Evolutionary conservation across 1,140 invertebrate genomes (phyloP), one percentile per base, ranked within the genome.

Genomic region (Mercenaria mercenaria): DNA sequence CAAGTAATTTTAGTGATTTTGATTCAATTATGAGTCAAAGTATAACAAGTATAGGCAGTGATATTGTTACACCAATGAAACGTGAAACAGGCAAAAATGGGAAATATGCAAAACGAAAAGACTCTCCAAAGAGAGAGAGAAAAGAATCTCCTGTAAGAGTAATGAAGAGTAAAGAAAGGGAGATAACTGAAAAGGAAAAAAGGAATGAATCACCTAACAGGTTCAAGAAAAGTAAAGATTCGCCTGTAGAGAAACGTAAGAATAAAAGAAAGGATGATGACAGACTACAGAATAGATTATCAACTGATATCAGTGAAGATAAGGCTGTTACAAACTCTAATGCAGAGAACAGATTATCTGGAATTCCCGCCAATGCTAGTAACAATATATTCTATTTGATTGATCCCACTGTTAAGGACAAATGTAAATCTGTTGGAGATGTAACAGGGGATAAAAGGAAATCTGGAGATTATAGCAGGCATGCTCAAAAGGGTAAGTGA

Each of bases 371-470:
- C 26, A 77, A 43, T 76, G 59, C 87, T 41, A 61, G n/a, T 39
- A 84, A 84, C 50, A 89, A 89, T 52, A 74, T 89, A 29, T 89
- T 89, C 52, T 89, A 83, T 74, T 37, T 89, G n/a, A 89, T 89
- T 39, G 88, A 89, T 72, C 88, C 88, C 3, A 89, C 88, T 39
- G 88, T 89, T 1, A 89, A 89, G 64, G 47, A 77, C 43, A 89
- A 89, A n/a, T 89, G 80, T 50, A 89, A 89, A 59, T 82, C 77
- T 59, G 88, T 89, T 0, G 88, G 88, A 18, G 88, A 89, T 76
- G 69, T 89, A 23, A 72, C 86, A 32, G 50, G 1, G 20, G 72
- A 87, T 37, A 87, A 87, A 77, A 1, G 72, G 39, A 80, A 41
- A 72, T 69, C 86, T 47, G 86, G 52, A 69, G 77, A 50, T 52